phyloP scores from a whole-genome alignment of 2,113 vertebrate genomes.

The Tragulus kanchil region DNA sequence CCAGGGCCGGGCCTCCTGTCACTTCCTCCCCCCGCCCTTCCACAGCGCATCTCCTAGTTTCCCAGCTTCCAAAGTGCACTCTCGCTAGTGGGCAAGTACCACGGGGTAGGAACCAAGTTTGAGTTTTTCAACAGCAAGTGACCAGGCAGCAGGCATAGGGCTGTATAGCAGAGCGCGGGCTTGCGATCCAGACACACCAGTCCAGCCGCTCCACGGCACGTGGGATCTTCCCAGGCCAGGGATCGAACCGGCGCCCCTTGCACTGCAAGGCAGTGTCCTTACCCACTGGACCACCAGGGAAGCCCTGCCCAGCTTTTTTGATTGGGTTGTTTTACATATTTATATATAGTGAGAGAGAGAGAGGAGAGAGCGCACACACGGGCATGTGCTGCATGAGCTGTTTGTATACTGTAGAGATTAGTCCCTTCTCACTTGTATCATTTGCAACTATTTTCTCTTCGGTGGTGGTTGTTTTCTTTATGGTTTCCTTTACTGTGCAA shows the following conservation, averaged over 20 bases:
- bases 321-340: background rate
- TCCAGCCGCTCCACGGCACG: too few species aligned
- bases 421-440: background rate
- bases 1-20: background rate
- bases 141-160: background rate
- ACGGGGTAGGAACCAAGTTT: background rate
- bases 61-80: background rate
- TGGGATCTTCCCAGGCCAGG: too few species aligned
- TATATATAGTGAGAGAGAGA: too few species aligned
- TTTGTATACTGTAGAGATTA: background rate
- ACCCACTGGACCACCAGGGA: too few species aligned
- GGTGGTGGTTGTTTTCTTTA: background rate
- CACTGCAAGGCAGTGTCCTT: too few species aligned
- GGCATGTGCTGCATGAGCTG: background rate
- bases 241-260: too few species aligned
- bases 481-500: background rate
- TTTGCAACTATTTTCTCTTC: background rate
- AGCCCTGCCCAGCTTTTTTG: background rate
- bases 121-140: background rate
- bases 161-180: background rate
- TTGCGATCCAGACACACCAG: too few species aligned
- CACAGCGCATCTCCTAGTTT: background rate
- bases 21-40: background rate
- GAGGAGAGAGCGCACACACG: too few species aligned
- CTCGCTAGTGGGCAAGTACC: background rate